Evolutionary conservation across 2,888 invertebrate genomes (phyloP), one percentile per base, ranked within the genome.

Genomic region (Gastrophysa polygoni): DNA sequence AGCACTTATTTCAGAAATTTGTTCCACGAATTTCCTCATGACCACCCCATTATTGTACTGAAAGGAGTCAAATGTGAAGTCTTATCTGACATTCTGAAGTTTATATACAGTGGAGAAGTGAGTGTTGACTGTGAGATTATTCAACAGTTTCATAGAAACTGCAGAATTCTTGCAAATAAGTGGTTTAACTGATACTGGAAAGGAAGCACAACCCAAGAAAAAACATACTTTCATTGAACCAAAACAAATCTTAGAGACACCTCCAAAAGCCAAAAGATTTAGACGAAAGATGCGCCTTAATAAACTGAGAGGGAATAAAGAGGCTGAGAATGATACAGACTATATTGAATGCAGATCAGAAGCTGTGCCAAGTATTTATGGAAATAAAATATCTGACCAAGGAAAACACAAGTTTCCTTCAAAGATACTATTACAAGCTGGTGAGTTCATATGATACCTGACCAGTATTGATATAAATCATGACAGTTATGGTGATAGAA

Each of bases 21-120:
- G 21, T 80, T 81, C 59, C 78, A 87, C 85, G 88, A 89, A 72
- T 88, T 88, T 77, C 88, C 88, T 60, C 88, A 89, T 78, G 86
- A 87, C 71, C 89, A 89, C 77, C 89, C 89, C 48, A 87, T 89
- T 47, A 87, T 89, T 58, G 88, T 89, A 66, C 75, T 89, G 58
- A 88, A 88, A 79, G 89, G 88, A 81, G 87, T 89, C 4, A 84
- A 84, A 44, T 86, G 85, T 62, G 85, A 86, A 74, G 88, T 89
- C 72, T 85, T 89, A 69, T 83, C 85, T 50, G 87, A 88, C 60
- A 82, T 89, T 51, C 78, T 89, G 62, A 87, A 87, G 52, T 89
- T 89, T 68, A 89, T 89, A 83, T 89, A 89, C 75, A 87, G 87
- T 77, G 89, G 89, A 63, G 88, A 89, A 78, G 89, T 89, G 0